These are phyloP conservation scores for Myanophis thanlyinensis DNA, from an alignment of 2,113 vertebrate species.

Conservation along the genomic window DNA sequence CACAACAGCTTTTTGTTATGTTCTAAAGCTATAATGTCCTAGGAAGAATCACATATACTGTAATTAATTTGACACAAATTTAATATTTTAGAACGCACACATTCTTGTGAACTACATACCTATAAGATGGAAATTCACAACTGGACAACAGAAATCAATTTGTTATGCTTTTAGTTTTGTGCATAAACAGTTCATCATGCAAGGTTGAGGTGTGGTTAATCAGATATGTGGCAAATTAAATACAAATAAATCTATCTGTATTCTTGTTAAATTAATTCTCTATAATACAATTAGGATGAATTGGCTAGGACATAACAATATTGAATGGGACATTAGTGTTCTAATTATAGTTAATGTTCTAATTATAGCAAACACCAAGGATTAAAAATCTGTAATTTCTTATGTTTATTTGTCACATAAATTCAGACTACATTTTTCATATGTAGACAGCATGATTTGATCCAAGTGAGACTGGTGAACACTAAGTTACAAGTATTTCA, in stretches of 20 bases:
- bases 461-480: not conserved
- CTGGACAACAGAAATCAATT: not conserved
- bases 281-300: not conserved
- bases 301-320: not conserved
- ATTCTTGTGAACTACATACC: not conserved
- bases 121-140: not conserved
- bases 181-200: not conserved
- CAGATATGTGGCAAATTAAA: not conserved
- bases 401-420: slow-evolving; percentile 10
- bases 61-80: not conserved
- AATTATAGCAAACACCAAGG: slow-evolving; percentile 19
- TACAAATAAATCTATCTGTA: not conserved
- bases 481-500: slow-evolving; percentile 10
- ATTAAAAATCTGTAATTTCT: slow-evolving; percentile 8
- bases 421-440: not conserved
- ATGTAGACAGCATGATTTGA: slow-evolving; percentile 7
- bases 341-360: not conserved
- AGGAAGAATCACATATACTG: not conserved
- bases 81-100: not conserved
- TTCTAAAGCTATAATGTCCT: not conserved
- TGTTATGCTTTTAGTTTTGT: not conserved
- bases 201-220: not conserved
- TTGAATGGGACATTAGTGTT: not conserved
- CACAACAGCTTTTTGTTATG: not conserved
- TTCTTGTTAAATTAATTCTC: not conserved